Base-by-base conservation (phyloP, 1,140 invertebrate species). In the Anthonomus grandis region DNA sequence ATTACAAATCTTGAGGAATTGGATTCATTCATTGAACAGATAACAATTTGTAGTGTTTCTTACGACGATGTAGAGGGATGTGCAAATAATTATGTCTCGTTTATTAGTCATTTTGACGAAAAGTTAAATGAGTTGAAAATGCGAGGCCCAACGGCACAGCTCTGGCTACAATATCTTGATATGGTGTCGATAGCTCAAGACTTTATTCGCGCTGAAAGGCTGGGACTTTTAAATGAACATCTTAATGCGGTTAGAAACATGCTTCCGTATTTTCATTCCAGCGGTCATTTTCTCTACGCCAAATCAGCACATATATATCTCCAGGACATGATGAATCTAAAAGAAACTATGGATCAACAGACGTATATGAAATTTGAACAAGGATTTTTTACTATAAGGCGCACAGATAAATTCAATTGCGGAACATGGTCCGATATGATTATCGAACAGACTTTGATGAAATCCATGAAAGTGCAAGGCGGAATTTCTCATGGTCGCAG, bases 61-160 rank as follows among this genome's bases (percentile, higher is more conserved):
- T 69, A 69, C 53, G 49, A 60, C 57, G 42, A 69, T 57, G 50
- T 70, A 52, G 66, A 70, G 68, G 67, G 58, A 63, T 64, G 59
- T 68, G 31, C 37, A 55, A 38, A n/a, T 56, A 61, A 24, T 55
- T 71, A 61, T 8, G 63, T 64, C 60, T 51, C 46, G 23, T 68
- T 70, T 51, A 59, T 17, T 48, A 63, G 76, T 66, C 76, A 76
- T 57, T 72, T 77, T 51, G 41, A 73, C 49, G 72, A 74, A 70
- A 55, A 74, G 22, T 54, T 65, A 45, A 21, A 59, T 64, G 42
- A 51, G 31, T 72, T 72, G 68, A 18, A 41, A 76, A 73, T 34
- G 70, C 34, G 39, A 42, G 64, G 52, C 12, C 59, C 49, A 9
- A 71, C 68, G 4, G 60, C 67, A 17, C 42, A 57, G 51, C 41